phyloP scores from a whole-genome alignment of 2,888 invertebrate species.

The Rapana venosa region DNA sequence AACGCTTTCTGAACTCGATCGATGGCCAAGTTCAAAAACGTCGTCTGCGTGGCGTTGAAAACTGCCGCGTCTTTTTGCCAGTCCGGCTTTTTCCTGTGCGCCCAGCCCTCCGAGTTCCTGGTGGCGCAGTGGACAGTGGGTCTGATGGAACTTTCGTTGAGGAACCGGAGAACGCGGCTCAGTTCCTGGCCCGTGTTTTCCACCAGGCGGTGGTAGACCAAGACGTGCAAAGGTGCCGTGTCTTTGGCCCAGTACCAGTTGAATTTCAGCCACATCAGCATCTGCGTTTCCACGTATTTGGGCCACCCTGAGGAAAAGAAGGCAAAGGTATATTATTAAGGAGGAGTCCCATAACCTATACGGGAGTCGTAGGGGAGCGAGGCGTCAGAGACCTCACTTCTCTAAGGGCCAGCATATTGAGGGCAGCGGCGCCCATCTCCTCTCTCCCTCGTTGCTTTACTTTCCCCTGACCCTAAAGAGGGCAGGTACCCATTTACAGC shows the following conservation, averaged over 20 bases:
- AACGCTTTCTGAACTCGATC: neutral
- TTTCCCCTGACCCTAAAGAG: too few species aligned
- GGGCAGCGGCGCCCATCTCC: too few species aligned
- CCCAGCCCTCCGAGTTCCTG: neutral
- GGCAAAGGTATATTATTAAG: neutral
- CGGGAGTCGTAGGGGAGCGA: too few species aligned
- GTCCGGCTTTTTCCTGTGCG: slow-evolving; percentile 23
- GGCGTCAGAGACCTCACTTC: too few species aligned
- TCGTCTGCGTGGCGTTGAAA: neutral
- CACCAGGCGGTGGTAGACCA: slow-evolving; percentile 36
- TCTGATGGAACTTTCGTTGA: slow-evolving; percentile 7
- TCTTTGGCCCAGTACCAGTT: slow-evolving; percentile 23
- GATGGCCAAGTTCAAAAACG: slow-evolving; percentile 3
- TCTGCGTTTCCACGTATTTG: neutral
- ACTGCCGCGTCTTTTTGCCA: slow-evolving; percentile 19
- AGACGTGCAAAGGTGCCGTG: neutral
- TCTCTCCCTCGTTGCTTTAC: too few species aligned
- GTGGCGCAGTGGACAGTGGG: slow-evolving; percentile 22
- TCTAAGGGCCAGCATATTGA: too few species aligned
- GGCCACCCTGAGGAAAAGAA: neutral
- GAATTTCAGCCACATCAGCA: neutral
- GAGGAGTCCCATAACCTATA: too few species aligned
- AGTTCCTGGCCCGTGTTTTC: slow-evolving; percentile 5
- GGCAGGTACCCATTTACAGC: too few species aligned
- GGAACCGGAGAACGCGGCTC: neutral